phyloP scores from a whole-genome alignment of 2,888 invertebrate species.

The Spodoptera littoralis region DNA sequence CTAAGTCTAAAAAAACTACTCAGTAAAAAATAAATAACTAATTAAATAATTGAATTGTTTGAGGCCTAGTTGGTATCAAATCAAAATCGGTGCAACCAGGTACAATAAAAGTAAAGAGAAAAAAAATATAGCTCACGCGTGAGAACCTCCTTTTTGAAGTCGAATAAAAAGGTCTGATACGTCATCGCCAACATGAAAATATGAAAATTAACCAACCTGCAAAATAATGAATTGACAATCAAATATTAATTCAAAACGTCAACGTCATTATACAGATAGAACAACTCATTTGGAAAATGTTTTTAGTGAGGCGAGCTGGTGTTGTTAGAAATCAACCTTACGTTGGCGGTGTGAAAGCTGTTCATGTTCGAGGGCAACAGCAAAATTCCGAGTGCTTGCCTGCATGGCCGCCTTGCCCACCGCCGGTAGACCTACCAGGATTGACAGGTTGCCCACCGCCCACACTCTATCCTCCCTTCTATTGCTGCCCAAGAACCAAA shows the following conservation, averaged over 20 bases:
- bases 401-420: slow-evolving; percentile 10
- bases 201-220: too few species aligned
- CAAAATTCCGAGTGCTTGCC: slow-evolving; percentile 6
- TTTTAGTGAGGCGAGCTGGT: slow-evolving; percentile 29
- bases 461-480: slow-evolving; percentile 64
- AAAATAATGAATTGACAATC: slow-evolving; percentile 7
- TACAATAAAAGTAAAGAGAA: too few species aligned
- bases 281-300: slow-evolving; percentile 19
- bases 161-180: not conserved
- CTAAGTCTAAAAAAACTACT: too few species aligned
- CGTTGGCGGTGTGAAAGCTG: slow-evolving; percentile 16
- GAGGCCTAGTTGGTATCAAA: too few species aligned
- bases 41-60: too few species aligned
- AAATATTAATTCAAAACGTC: not conserved
- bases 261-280: not conserved
- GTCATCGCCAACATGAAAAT: too few species aligned
- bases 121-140: too few species aligned
- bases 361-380: slow-evolving; percentile 26
- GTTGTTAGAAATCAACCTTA: slow-evolving; percentile 8
- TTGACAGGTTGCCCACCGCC: slow-evolving; percentile 34
- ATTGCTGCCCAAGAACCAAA: slow-evolving; percentile 71
- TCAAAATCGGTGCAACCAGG: too few species aligned
- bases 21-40: too few species aligned
- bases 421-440: slow-evolving; percentile 40
- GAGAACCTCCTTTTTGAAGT: not conserved